phyloP scores from a whole-genome alignment of 2,113 vertebrate species.

The Gobio gobio region DNA sequence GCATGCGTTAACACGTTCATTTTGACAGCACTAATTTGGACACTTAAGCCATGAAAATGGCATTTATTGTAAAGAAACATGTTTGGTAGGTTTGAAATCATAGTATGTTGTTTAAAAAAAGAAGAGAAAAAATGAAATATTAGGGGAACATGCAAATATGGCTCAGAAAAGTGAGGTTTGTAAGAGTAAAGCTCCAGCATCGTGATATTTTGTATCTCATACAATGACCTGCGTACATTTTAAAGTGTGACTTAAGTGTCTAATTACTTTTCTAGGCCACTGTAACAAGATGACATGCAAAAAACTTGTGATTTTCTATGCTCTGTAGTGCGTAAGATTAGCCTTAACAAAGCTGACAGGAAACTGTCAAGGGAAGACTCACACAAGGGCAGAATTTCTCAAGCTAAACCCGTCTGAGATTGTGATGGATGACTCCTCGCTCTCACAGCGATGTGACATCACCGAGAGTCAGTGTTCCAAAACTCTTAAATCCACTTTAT shows the following conservation, averaged over 20 bases:
- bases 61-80: too few relatives aligned
- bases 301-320: neutral
- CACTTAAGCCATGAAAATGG: too few relatives aligned
- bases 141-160: too few relatives aligned
- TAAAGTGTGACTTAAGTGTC: neutral
- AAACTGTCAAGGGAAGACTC: neutral
- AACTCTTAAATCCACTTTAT: conserved; percentile 11
- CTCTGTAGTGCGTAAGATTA: conserved; percentile 16
- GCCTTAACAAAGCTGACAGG: neutral
- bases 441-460: neutral
- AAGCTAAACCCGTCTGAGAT: conserved; percentile 11
- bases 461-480: neutral
- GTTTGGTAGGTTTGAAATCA: too few relatives aligned
- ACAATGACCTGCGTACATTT: conserved; percentile 3
- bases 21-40: too few relatives aligned
- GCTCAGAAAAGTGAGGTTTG: neutral
- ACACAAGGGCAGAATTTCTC: conserved; percentile 30
- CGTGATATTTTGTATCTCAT: neutral
- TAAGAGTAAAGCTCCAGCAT: conserved; percentile 22
- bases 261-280: neutral
- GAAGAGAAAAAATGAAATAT: too few relatives aligned
- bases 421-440: conserved; percentile 6
- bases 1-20: too few relatives aligned
- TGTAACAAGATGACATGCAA: neutral
- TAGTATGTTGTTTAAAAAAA: too few relatives aligned